phyloP scores from a whole-genome alignment of 1,140 invertebrate species.

The Lanistes nyassanus region DNA sequence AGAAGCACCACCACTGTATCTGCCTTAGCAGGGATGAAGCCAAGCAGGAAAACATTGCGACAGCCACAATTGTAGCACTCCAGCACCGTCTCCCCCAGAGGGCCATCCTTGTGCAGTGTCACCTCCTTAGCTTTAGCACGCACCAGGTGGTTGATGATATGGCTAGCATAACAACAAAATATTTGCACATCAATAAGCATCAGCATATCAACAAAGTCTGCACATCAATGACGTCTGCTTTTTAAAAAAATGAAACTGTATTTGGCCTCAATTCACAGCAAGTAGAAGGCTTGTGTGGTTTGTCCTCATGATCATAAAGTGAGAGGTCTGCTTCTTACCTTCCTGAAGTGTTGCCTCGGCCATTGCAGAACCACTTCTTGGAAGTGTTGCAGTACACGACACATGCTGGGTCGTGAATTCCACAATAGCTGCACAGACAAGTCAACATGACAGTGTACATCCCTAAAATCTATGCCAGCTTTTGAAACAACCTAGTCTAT shows the following conservation, averaged over 20 bases:
- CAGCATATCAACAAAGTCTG: too few species aligned
- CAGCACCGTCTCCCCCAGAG: constrained; percentile 95
- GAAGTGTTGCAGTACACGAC: constrained; percentile 99
- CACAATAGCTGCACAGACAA: constrained; percentile 78
- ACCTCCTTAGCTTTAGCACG: constrained; percentile 99
- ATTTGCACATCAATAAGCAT: too few species aligned
- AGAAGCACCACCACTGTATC: constrained; percentile 98
- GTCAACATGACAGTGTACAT: too few species aligned
- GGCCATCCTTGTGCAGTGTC: constrained; percentile 96
- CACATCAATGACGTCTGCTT: too few species aligned
- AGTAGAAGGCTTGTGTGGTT: too few species aligned
- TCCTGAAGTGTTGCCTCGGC: constrained; percentile 95
- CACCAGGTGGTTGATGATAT: constrained; percentile 98
- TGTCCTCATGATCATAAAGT: too few species aligned
- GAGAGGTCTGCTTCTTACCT: too few species aligned
- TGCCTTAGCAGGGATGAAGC: constrained; percentile 99
- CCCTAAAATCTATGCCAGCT: too few species aligned
- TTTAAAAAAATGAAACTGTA: too few species aligned
- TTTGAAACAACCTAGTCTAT: too few species aligned
- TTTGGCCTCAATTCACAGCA: too few species aligned
- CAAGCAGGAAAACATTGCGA: constrained; percentile 92
- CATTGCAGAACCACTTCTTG: constrained; percentile 99
- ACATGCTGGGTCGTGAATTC: constrained; percentile 96
- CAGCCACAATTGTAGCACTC: constrained; percentile 99
- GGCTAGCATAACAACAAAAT: constrained; percentile 71